Conservation (phyloP, 2,797 vertebrate species). For the Enteromius viviparus region DNA sequence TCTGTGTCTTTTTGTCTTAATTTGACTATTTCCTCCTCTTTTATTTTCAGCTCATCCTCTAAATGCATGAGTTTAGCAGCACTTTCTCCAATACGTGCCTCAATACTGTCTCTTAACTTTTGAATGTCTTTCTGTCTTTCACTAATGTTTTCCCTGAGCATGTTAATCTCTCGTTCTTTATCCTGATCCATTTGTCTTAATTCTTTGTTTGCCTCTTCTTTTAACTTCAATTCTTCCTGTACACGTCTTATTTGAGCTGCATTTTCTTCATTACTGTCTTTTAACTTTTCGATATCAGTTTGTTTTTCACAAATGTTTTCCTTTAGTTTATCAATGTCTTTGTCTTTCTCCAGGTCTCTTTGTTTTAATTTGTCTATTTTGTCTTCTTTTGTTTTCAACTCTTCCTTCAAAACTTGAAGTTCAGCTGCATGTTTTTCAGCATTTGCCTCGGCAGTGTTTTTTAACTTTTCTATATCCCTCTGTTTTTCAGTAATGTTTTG, state of each 20-base stretch:
- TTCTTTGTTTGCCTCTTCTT: conserved; percentile 53
- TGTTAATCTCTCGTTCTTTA: conserved; percentile 57
- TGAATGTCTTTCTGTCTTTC: conserved; percentile 68
- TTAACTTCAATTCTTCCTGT: background rate
- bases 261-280: conserved; percentile 8
- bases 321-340: conserved; percentile 60
- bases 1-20: conserved; percentile 50
- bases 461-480: conserved; percentile 35
- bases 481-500: conserved; percentile 23
- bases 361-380: conserved; percentile 39
- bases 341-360: conserved; percentile 53
- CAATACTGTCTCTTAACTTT: conserved; percentile 51
- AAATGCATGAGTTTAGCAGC: background rate
- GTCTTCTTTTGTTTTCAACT: conserved; percentile 54
- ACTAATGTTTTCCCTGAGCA: conserved; percentile 64
- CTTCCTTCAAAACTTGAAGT: background rate
- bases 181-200: conserved; percentile 55
- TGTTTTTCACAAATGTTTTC: conserved; percentile 66
- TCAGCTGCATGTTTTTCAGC: conserved; percentile 4
- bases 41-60: conserved; percentile 2
- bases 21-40: conserved; percentile 44
- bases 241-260: background rate
- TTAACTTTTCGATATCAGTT: conserved; percentile 66
- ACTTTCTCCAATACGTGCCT: background rate
- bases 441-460: conserved; percentile 32